Evolutionary conservation across 2,888 invertebrate species (phyloP).

Genomic region (Pterostichus niger): DNA sequence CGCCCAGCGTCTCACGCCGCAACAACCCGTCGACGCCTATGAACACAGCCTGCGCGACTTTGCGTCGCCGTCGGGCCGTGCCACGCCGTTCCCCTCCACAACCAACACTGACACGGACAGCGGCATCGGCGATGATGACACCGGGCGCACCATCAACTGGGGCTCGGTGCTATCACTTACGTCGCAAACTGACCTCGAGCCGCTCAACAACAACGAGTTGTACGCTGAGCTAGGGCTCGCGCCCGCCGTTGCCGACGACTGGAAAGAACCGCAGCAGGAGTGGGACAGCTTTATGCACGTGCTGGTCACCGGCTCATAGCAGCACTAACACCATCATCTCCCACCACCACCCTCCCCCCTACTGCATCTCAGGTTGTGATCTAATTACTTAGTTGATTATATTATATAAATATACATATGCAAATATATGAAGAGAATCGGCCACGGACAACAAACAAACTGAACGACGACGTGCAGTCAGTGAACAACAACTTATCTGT

Average conservation of each 20-base stretch:
- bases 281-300: slow-evolving; percentile 85
- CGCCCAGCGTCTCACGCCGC: slow-evolving; percentile 59
- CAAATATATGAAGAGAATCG: slow-evolving; percentile 51
- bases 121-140: slow-evolving; percentile 87
- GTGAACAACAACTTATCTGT: slow-evolving; percentile 44
- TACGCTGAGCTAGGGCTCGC: slow-evolving; percentile 85
- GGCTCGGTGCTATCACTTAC: slow-evolving; percentile 93
- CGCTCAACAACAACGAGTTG: slow-evolving; percentile 89
- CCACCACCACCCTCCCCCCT: slow-evolving; percentile 62
- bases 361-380: slow-evolving; percentile 76
- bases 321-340: slow-evolving; percentile 68
- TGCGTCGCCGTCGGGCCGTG: slow-evolving; percentile 80
- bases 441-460: slow-evolving; percentile 33
- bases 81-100: slow-evolving; percentile 83
- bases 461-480: slow-evolving; percentile 47
- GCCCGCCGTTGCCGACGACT: slow-evolving; percentile 79
- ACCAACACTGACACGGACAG: slow-evolving; percentile 83
- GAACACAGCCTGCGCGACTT: slow-evolving; percentile 78
- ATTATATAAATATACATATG: slow-evolving; percentile 50
- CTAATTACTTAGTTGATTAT: slow-evolving; percentile 68
- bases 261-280: slow-evolving; percentile 80
- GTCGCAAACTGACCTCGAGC: slow-evolving; percentile 91
- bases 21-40: slow-evolving; percentile 69
- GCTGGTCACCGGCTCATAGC: slow-evolving; percentile 85
- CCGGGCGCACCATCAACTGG: slow-evolving; percentile 92